phyloP scores from a whole-genome alignment of 2,797 vertebrate species.

The Periophthalmus magnuspinnatus region DNA sequence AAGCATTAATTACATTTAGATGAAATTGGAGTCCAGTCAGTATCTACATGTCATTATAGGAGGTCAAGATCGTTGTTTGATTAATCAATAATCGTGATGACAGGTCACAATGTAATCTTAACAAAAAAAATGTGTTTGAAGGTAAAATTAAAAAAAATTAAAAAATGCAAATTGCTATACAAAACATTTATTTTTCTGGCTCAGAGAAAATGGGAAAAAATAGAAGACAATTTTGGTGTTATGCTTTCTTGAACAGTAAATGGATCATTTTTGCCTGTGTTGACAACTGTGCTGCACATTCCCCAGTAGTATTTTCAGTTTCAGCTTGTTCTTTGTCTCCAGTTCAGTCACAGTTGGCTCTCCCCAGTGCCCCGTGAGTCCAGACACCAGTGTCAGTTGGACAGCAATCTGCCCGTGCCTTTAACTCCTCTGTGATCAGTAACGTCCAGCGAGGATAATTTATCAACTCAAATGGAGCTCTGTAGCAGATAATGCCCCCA shows the following conservation, averaged over 20 bases:
- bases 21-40: neutral
- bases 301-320: conserved; percentile 28
- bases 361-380: conserved; percentile 31
- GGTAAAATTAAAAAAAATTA: neutral
- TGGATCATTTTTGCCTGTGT: neutral
- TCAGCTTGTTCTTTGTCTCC: conserved; percentile 31
- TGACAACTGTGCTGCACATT: conserved; percentile 15
- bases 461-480: conserved; percentile 51
- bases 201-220: neutral
- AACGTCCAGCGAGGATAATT: conserved; percentile 50
- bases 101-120: no score
- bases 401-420: conserved; percentile 35
- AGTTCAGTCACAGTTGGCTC: conserved; percentile 45
- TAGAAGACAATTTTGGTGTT: neutral
- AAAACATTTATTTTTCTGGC: neutral
- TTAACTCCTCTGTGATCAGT: conserved; percentile 53
- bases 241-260: neutral
- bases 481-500: conserved; percentile 42
- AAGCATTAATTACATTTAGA: neutral
- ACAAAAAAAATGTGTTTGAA: no score
- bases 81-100: no score
- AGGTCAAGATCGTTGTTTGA: no score
- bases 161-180: neutral
- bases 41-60: neutral
- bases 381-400: conserved; percentile 38